Conservation (phyloP, 2,797 vertebrate species). For the Phrynocephalus guinanensis region DNA sequence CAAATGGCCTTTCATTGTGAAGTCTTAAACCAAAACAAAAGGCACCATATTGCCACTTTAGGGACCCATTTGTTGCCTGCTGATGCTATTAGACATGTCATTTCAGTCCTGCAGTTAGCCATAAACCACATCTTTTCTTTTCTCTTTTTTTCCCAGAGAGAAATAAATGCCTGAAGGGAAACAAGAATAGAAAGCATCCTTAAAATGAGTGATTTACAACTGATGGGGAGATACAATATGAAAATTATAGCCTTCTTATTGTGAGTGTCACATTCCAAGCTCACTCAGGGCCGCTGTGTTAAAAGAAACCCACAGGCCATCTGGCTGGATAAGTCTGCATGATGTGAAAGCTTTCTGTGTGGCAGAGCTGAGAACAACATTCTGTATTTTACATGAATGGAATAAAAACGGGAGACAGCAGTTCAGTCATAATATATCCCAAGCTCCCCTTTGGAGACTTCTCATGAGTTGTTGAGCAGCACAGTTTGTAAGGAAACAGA, state of each 20-base stretch:
- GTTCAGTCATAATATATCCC: background rate
- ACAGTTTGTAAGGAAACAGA: background rate
- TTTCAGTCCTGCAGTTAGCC: conserved; percentile 84
- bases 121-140: conserved; percentile 84
- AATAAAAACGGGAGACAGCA: conserved; percentile 2
- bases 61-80: conserved; percentile 85
- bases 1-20: conserved; percentile 78
- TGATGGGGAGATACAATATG: conserved; percentile 75
- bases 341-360: fast-evolving
- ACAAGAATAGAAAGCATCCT: conserved; percentile 80
- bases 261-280: conserved; percentile 53
- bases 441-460: background rate
- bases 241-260: conserved; percentile 73
- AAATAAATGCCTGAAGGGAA: conserved; percentile 83
- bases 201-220: conserved; percentile 85
- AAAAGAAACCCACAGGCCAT: conserved; percentile 49
- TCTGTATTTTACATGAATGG: background rate
- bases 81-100: conserved; percentile 84
- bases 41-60: conserved; percentile 84
- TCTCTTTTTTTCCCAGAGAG: conserved; percentile 69
- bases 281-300: conserved; percentile 7
- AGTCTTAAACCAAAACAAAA: conserved; percentile 84
- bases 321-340: conserved; percentile 34
- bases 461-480: background rate
- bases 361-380: conserved; percentile 8